Conservation (phyloP, 1,140 invertebrate genomes). For the Pogonomyrmex californicus region DNA sequence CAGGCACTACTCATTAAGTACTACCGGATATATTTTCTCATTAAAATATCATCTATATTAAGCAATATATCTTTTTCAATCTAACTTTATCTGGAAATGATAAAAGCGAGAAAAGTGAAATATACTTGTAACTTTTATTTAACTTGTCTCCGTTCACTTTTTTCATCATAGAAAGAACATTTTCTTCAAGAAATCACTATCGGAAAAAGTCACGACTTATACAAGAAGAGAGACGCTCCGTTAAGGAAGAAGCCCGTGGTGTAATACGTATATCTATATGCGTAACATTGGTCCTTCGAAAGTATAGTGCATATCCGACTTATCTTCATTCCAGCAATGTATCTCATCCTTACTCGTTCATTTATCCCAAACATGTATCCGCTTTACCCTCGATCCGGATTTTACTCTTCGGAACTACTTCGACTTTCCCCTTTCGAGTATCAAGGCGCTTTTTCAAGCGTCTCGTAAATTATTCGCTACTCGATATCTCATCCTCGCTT, state of each 20-base stretch:
- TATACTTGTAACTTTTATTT: not conserved
- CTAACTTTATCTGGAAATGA: not conserved
- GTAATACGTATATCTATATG: not conserved
- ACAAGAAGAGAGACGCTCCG: conserved; percentile 5
- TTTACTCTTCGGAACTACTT: conserved; percentile 23
- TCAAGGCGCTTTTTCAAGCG: conserved; percentile 45
- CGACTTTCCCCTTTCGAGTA: conserved; percentile 3
- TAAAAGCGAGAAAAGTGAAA: not conserved
- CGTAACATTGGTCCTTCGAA: conserved; percentile 33
- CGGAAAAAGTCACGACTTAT: not conserved
- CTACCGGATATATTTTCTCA: not conserved
- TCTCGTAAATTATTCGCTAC: conserved; percentile 42
- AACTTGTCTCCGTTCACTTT: not conserved
- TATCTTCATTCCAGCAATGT: conserved; percentile 57
- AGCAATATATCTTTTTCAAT: not conserved
- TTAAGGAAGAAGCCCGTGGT: conserved; percentile 24
- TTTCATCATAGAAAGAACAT: not conserved
- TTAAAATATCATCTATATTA: not conserved
- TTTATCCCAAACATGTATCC: conserved; percentile 49
- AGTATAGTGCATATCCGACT: conserved; percentile 45
- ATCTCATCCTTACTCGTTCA: conserved; percentile 14
- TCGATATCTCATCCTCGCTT: conserved; percentile 53
- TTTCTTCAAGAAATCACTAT: not conserved
- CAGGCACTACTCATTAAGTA: not conserved
- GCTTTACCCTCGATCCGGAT: conserved; percentile 32